Conservation (phyloP, 2,888 invertebrate species). For the Drosophila planitibia region DNA sequence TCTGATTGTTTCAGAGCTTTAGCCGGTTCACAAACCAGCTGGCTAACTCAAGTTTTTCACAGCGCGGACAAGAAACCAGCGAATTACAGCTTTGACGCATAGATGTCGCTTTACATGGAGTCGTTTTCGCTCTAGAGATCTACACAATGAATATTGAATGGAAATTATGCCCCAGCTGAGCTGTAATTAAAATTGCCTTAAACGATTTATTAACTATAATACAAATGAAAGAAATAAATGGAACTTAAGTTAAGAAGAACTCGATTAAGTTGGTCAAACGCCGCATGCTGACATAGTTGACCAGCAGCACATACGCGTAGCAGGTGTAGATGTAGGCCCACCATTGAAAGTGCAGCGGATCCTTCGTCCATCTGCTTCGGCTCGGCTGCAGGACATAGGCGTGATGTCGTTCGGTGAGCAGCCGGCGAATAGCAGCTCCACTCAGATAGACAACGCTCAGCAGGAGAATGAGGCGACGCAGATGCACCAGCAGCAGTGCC, state of each 20-base stretch:
- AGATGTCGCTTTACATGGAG: constrained; percentile 29
- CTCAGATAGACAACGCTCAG: constrained; percentile 84
- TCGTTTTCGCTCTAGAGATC: neutral
- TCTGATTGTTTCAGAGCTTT: constrained; percentile 2
- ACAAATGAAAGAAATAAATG: neutral
- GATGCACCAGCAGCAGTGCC: constrained; percentile 83
- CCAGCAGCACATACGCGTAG: constrained; percentile 80
- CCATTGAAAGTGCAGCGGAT: constrained; percentile 83
- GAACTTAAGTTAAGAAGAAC: constrained; percentile 70
- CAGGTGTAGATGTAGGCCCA: constrained; percentile 84
- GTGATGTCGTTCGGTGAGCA: constrained; percentile 80
- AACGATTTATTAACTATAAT: constrained; percentile 3
- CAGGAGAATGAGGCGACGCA: constrained; percentile 84
- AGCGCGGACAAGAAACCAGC: constrained; percentile 14
- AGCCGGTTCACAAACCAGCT: constrained; percentile 29
- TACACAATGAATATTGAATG: neutral
- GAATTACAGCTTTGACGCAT: constrained; percentile 4
- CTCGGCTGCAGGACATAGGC: constrained; percentile 74
- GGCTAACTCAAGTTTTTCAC: fast-evolving
- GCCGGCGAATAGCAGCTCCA: constrained; percentile 81
- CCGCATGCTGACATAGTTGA: constrained; percentile 80
- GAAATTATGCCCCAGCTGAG: neutral
- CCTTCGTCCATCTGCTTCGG: constrained; percentile 59
- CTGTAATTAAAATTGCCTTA: neutral
- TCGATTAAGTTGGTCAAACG: constrained; percentile 80